phyloP scores from a whole-genome alignment of 2,113 vertebrate genomes.

The Gymnarchus niloticus region DNA sequence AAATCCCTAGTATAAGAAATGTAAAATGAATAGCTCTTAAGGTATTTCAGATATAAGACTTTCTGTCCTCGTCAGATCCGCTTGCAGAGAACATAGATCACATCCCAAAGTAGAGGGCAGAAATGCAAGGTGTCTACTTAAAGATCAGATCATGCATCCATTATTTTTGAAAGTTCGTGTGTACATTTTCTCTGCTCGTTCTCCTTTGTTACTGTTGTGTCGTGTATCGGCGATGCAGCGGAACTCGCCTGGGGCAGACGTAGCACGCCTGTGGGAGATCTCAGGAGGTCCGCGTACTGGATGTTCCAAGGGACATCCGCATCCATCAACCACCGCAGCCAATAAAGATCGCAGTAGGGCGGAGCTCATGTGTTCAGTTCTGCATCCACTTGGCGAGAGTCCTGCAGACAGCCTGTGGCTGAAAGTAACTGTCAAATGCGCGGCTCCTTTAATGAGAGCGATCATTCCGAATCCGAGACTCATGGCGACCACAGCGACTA shows the following conservation, averaged over 20 bases:
- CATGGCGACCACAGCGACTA: conserved; percentile 97
- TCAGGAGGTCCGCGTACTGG: conserved; percentile 58
- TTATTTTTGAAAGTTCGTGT: not conserved
- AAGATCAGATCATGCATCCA: not conserved
- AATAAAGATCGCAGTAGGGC: conserved; percentile 68
- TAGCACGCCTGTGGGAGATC: conserved; percentile 43
- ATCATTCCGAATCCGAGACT: conserved; percentile 88
- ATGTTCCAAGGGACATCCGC: conserved; percentile 73
- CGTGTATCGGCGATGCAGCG: not conserved
- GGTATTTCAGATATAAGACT: not conserved
- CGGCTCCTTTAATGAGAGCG: conserved; percentile 79
- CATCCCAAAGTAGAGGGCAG: not conserved
- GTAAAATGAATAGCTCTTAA: not conserved
- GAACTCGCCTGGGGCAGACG: not conserved
- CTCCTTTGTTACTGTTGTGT: not conserved
- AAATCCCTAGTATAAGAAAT: not conserved
- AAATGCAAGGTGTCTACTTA: not conserved
- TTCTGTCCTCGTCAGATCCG: not conserved
- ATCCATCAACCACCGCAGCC: conserved; percentile 75
- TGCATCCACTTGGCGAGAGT: conserved; percentile 72
- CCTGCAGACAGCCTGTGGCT: conserved; percentile 75
- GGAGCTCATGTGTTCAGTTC: conserved; percentile 76
- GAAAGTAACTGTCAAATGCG: conserved; percentile 91
- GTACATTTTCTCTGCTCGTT: not conserved
- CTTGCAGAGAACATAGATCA: not conserved